Evolutionary conservation across 1,140 invertebrate species (phyloP), one percentile per base, ranked within the genome.

Genomic region (Acromyrmex heyeri): DNA sequence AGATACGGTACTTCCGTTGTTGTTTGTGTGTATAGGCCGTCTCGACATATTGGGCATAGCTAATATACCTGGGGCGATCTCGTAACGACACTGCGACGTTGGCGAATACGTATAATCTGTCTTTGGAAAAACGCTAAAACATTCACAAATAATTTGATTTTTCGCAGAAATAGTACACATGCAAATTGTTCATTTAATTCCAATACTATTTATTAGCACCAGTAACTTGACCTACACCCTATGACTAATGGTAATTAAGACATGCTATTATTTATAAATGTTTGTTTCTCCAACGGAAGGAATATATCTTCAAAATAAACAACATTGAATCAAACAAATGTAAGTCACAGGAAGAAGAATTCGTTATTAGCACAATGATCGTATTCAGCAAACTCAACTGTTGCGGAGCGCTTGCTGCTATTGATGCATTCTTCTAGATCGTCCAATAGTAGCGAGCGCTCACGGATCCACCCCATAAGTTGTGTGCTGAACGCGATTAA

Each of bases 11-110:
- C 87, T 91, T 67, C 87, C 91, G 78, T 87, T 93, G 62, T 90
- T 87, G 57, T 93, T 90, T 55, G 92, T 93, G 81, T 94, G 94
- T 85, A 96, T 93, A 61, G 97, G 96, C 67, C 96, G 96, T 18
- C 97, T 96, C 0, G 97, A 98, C 97, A 98, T 98, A 93, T 98
- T 98, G 2, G 97, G 97, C 96, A 98, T 97, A 24, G 97, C 97
- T 82, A 98, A 95, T 83, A 97, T 96, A 27, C 97, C 97, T 3
- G 97, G 97, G 0, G 97, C 97, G 82, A 98, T 95, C 94, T 97
- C 97, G 86, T 97, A 96, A 24, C 97, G 96, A 95, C 97, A 97
- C 86, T 96, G 96, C n/a, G 97, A 97, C 57, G 96, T 93, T 59
- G 95, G 95, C 0, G 97, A 98, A 94, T 98, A 98, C 6, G 97